Evolutionary conservation across 2,113 vertebrate genomes (phyloP).

Genomic region (Heliornis fulica): DNA sequence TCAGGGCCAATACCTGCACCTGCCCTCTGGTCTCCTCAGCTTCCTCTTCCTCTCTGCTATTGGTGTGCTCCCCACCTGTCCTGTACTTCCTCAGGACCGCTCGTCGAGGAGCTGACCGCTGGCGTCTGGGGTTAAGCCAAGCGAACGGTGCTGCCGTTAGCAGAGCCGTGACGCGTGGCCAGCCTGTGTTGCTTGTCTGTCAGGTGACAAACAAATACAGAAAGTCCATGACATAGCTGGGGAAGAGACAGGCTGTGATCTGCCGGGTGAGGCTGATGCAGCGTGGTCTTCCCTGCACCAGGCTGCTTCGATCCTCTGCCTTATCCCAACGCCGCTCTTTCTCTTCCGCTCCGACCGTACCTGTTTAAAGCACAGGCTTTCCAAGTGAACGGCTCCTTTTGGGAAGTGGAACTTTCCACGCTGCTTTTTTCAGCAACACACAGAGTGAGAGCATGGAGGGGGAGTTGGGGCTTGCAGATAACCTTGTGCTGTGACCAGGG

Average conservation of each 20-base stretch:
- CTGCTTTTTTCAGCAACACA: neutral
- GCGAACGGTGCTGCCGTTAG: accelerated
- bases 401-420: conserved; percentile 1
- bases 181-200: neutral
- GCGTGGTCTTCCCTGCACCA: neutral
- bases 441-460: neutral
- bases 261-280: neutral
- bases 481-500: neutral
- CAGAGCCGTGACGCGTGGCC: neutral
- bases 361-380: neutral
- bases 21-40: neutral
- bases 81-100: neutral
- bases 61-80: neutral
- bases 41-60: neutral
- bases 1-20: neutral
- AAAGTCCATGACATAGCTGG: neutral
- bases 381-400: neutral
- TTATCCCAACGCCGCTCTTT: neutral
- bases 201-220: neutral
- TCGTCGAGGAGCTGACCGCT: neutral
- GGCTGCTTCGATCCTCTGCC: neutral
- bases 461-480: neutral
- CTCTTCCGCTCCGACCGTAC: neutral
- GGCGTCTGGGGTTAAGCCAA: neutral
- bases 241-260: neutral